Conservation (phyloP, 2,113 vertebrate species). For the Callocephalon fimbriatum region DNA sequence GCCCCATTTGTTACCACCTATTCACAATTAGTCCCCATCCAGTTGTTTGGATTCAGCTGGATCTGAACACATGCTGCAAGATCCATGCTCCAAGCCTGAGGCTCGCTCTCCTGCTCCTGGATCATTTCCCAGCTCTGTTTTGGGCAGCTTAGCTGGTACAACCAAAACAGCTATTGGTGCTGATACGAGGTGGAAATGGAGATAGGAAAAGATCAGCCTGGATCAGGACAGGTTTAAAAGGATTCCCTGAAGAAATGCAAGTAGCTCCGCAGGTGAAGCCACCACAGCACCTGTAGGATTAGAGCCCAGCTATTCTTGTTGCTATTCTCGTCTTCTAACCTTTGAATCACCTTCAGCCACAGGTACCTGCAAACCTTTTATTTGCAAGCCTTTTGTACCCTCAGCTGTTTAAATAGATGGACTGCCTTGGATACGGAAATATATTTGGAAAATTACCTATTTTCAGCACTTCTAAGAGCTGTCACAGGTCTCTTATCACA, state of each 20-base stretch:
- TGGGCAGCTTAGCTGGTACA: background rate
- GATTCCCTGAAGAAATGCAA: background rate
- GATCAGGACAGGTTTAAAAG: background rate
- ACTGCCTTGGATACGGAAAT: background rate
- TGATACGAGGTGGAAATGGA: background rate
- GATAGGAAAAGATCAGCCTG: background rate
- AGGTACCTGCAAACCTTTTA: background rate
- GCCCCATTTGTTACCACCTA: background rate
- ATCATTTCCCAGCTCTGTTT: background rate
- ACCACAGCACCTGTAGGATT: background rate
- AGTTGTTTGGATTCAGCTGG: background rate
- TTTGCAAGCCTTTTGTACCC: background rate
- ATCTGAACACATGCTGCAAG: background rate
- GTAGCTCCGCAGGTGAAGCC: background rate
- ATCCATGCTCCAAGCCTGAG: rapidly evolving
- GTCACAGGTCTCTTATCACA: background rate
- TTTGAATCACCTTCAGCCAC: background rate
- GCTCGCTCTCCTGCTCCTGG: background rate
- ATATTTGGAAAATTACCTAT: conserved; percentile 22
- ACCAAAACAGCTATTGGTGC: background rate
- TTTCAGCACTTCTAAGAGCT: background rate
- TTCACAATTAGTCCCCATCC: background rate
- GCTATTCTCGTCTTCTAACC: background rate
- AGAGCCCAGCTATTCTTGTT: background rate
- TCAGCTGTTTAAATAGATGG: background rate